phyloP scores from a whole-genome alignment of 2,888 invertebrate species.

The Dryococelus australis region DNA sequence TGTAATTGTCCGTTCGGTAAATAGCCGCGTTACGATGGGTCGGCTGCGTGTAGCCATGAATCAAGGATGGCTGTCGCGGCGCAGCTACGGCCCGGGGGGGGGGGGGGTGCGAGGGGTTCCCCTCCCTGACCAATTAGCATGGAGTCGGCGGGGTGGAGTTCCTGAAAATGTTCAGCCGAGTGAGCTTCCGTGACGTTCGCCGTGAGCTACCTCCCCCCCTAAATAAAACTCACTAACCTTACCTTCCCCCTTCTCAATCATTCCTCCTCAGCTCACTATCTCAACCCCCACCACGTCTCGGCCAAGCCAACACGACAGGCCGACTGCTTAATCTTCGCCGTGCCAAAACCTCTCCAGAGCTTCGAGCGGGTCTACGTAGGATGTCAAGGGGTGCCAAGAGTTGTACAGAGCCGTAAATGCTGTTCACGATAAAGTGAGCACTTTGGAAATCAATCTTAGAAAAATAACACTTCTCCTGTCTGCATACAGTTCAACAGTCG shows the following conservation, averaged over 20 bases:
- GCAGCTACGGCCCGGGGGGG: neutral
- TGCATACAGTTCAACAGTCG: too few relatives aligned
- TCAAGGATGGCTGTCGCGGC: too few relatives aligned
- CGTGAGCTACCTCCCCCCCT: neutral
- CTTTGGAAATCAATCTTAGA: too few relatives aligned
- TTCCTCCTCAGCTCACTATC: neutral
- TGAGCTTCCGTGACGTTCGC: neutral
- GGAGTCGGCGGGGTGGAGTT: conserved; percentile 1
- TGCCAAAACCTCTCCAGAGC: too few relatives aligned
- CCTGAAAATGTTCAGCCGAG: conserved; percentile 3
- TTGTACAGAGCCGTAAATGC: too few relatives aligned
- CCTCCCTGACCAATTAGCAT: neutral
- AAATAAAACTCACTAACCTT: too few relatives aligned
- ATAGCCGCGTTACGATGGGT: neutral
- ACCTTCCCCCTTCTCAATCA: neutral
- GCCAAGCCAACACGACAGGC: neutral
- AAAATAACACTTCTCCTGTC: too few relatives aligned
- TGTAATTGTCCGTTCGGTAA: too few relatives aligned
- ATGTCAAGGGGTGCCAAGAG: too few relatives aligned
- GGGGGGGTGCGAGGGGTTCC: neutral
- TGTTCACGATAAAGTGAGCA: too few relatives aligned
- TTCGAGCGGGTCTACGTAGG: too few relatives aligned
- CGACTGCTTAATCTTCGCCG: neutral
- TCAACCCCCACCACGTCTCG: too few relatives aligned
- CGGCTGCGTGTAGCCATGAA: neutral